Conservation (phyloP, 2,113 vertebrate species). For the Scopus umbretta region DNA sequence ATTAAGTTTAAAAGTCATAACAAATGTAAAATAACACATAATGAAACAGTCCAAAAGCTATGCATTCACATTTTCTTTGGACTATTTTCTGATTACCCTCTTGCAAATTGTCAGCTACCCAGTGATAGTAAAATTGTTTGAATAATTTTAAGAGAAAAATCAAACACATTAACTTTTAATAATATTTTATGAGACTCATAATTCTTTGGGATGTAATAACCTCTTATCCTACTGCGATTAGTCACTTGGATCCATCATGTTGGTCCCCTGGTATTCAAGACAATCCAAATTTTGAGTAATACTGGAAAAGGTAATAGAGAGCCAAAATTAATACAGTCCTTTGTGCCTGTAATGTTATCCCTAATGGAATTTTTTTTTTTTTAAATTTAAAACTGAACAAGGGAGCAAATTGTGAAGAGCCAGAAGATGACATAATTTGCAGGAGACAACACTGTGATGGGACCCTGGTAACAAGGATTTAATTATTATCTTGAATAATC, state of each 20-base stretch:
- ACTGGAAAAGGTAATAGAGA: constrained; percentile 34
- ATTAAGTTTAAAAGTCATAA: constrained; percentile 58
- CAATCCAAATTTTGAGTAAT: constrained; percentile 57
- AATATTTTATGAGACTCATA: constrained; percentile 56
- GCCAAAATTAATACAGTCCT: constrained; percentile 28
- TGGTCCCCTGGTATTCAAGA: constrained; percentile 25
- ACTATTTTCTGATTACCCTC: constrained; percentile 44
- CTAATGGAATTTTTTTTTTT: neutral
- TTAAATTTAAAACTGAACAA: neutral
- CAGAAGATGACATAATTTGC: constrained; percentile 5
- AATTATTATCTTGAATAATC: constrained; percentile 57
- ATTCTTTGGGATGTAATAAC: constrained; percentile 55
- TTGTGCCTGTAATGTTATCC: neutral
- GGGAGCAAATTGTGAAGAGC: neutral
- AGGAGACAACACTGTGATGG: neutral
- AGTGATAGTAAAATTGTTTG: constrained; percentile 54
- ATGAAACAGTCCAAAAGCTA: constrained; percentile 35
- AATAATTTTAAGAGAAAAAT: constrained; percentile 60
- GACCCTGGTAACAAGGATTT: constrained; percentile 20
- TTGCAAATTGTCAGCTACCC: constrained; percentile 18
- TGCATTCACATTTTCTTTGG: neutral
- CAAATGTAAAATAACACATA: constrained; percentile 46
- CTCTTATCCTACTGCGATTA: constrained; percentile 32
- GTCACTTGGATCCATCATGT: constrained; percentile 56
- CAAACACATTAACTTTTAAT: constrained; percentile 63